phyloP scores from a whole-genome alignment of 2,113 vertebrate genomes.

The Rattus norvegicus region DNA sequence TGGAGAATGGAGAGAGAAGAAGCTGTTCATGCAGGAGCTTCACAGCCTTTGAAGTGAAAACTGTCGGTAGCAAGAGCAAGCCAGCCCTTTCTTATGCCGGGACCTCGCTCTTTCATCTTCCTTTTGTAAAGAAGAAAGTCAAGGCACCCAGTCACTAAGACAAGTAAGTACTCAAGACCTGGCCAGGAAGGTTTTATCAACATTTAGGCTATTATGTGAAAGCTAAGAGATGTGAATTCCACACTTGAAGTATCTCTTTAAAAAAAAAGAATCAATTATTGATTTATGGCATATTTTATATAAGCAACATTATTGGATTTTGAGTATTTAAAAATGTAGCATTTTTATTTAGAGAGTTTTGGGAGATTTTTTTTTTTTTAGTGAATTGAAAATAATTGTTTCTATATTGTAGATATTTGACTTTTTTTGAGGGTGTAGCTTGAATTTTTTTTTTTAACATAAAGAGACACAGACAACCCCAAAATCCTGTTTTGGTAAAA shows the following conservation, averaged over 20 bases:
- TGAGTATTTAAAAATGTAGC: slow-evolving; percentile 32
- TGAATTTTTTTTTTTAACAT: not conserved
- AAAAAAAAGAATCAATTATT: slow-evolving; percentile 15
- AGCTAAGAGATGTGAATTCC: not conserved
- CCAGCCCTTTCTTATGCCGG: slow-evolving; percentile 1
- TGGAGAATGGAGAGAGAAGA: not conserved
- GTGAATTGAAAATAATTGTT: slow-evolving; percentile 47
- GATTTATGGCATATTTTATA: slow-evolving; percentile 23
- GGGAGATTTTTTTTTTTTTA: not conserved
- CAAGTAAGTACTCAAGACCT: not conserved
- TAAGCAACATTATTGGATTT: slow-evolving; percentile 38
- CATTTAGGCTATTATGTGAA: not conserved
- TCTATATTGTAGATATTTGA: not conserved
- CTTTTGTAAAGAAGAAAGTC: not conserved
- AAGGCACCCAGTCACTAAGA: not conserved
- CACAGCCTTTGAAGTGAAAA: slow-evolving; percentile 14
- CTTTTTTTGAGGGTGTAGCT: not conserved
- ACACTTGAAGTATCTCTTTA: not conserved
- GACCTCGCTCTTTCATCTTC: not conserved
- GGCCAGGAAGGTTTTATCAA: slow-evolving; percentile 29
- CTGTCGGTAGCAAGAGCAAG: not conserved
- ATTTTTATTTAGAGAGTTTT: slow-evolving; percentile 35
- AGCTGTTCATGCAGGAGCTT: not conserved
- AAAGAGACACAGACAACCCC: not conserved
- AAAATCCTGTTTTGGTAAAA: slow-evolving; percentile 40